phyloP scores from a whole-genome alignment of 2,888 invertebrate species.

The Lepetodrilus schrolli region DNA sequence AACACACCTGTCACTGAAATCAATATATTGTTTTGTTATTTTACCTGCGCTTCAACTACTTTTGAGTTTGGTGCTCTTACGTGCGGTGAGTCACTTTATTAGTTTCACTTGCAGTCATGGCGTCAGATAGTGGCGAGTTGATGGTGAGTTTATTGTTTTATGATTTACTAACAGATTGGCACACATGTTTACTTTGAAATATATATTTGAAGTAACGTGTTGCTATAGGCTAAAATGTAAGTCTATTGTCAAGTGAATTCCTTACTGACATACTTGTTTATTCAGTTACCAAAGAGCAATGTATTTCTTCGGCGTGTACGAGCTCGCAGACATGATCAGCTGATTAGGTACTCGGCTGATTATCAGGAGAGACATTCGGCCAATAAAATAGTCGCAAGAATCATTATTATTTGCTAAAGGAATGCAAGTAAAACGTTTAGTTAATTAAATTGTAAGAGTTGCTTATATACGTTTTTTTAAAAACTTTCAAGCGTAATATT shows the following conservation, averaged over 20 bases:
- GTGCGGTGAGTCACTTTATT: neutral
- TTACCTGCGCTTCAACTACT: neutral
- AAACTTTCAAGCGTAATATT: too few species aligned
- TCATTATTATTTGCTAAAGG: too few species aligned
- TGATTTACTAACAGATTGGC: neutral
- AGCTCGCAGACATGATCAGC: neutral
- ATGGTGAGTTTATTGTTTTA: neutral
- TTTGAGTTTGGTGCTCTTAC: conserved; percentile 1
- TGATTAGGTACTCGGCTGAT: neutral
- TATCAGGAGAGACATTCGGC: neutral
- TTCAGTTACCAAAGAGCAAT: neutral
- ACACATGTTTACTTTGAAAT: neutral
- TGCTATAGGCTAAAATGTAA: neutral
- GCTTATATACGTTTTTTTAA: too few species aligned
- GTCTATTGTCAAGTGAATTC: neutral
- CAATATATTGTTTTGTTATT: neutral
- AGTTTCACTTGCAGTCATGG: conserved; percentile 3
- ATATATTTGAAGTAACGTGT: neutral
- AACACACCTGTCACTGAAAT: neutral
- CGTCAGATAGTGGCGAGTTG: conserved; percentile 10
- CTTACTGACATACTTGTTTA: neutral
- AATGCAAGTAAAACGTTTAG: too few species aligned
- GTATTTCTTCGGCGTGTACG: neutral
- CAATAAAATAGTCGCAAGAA: neutral
- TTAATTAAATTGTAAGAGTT: too few species aligned